Evolutionary conservation across 2,797 vertebrate genomes (phyloP), one percentile per base, ranked within the genome.

Genomic region (Siniperca obscura): DNA sequence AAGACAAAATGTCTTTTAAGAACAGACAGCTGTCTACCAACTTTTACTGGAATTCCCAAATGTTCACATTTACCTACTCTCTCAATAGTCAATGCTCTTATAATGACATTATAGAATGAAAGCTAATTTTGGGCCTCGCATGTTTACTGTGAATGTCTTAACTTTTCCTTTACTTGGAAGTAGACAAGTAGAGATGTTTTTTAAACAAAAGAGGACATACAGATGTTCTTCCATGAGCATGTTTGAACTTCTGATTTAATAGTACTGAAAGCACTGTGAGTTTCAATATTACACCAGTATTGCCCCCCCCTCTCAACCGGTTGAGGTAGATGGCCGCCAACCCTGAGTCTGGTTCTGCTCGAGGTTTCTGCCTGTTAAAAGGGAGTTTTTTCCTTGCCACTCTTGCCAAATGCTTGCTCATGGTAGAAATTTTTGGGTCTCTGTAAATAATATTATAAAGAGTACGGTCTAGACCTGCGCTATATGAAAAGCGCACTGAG

Each of bases 171-270:
- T 13, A 68, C 10, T 17, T 57, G 2, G 22, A 38, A 50, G 12
- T 21, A n/a, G 27, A 76, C 13, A 4, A 14, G 12, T 6, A 50
- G 21, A 22, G 1, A 42, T 25, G 1, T 21, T 27, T 30, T 22
- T 60, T 10, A 6, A 46, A 50, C 21, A 22, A n/a, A 36, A 70
- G 3, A 57, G 10, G 21, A 46, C 14, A 38, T n/a, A 12, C 30
- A 38, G 57, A 82, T 70, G 38, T 42, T 70, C 36, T 57, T 76
- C 25, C 34, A 52, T 42, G n/a, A 44, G 25, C 36, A 21, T 66
- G 7, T 44, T 46, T 19, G 13, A 53, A 5, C 60, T 57, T 73
- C 53, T 61, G 52, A 59, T 86, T 79, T 55, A 5, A 25, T 66
- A 22, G 12, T 55, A 3, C 19, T 53, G 22, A 76, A 77, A 56